Percentiles rank a stretch among this genome's conserved stretches.
Evolutionary conservation across 1,140 invertebrate species (phyloP).

Genomic region (Daktulosphaira vitifoliae): DNA sequence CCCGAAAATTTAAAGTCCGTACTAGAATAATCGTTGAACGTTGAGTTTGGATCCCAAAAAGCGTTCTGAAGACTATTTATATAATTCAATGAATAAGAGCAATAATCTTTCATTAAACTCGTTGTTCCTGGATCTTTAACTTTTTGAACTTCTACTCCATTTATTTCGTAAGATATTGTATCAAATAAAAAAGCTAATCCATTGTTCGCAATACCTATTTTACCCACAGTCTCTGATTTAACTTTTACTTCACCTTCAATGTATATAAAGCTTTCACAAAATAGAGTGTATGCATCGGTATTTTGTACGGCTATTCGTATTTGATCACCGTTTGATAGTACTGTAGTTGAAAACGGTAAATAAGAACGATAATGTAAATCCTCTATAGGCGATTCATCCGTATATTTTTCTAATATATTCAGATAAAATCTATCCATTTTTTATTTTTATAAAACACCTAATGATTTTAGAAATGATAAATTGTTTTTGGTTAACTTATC

Average conservation of each 20-base stretch:
- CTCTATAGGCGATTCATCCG: slow-evolving; percentile 36
- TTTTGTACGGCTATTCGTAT: slow-evolving; percentile 41
- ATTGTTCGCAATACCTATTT: slow-evolving; percentile 17
- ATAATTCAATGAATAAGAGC: slow-evolving; percentile 38
- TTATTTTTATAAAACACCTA: neutral
- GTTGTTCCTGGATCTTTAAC: slow-evolving; percentile 43
- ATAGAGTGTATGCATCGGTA: slow-evolving; percentile 19
- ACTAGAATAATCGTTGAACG: no score
- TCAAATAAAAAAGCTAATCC: slow-evolving; percentile 43
- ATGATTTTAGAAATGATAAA: neutral
- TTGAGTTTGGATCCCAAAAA: slow-evolving; percentile 37
- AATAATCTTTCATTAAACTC: slow-evolving; percentile 43
- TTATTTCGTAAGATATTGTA: slow-evolving; percentile 46
- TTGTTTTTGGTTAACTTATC: no score
- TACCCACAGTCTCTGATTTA: neutral
- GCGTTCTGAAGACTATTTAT: slow-evolving; percentile 38
- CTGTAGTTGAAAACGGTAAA: slow-evolving; percentile 40
- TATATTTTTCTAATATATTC: neutral
- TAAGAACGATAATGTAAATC: slow-evolving; percentile 37
- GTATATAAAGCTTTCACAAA: slow-evolving; percentile 31
- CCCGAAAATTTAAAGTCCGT: slow-evolving; percentile 39
- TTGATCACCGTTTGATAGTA: slow-evolving; percentile 41
- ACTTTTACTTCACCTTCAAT: slow-evolving; percentile 1
- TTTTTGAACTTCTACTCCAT: slow-evolving; percentile 44
- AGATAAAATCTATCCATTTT: neutral